A percentile compares a stretch with the other conserved stretches of the same genome.
These are phyloP conservation scores for Caenorhabditis sp. DNA, from an alignment of 2,888 invertebrate species.

Conservation along the genomic window DNA sequence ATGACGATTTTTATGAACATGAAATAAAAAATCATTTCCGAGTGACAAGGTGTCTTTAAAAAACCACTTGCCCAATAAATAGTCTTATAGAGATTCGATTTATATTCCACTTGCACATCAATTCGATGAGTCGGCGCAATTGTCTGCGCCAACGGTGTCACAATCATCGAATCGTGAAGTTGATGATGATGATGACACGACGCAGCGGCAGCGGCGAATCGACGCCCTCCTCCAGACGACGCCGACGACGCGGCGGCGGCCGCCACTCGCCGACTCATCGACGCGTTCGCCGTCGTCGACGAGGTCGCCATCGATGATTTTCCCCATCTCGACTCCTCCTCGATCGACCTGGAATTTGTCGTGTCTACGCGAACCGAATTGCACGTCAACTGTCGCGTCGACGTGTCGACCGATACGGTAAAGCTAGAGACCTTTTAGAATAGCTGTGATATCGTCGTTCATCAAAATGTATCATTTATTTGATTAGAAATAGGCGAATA, in stretches of 20 bases:
- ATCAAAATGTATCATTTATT: conserved; percentile 34
- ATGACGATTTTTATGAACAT: too few species aligned
- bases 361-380: conserved; percentile 33
- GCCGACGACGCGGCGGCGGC: too few species aligned
- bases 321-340: conserved; percentile 24
- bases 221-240: not conserved
- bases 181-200: not conserved
- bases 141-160: not conserved
- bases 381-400: conserved; percentile 21
- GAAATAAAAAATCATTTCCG: too few species aligned
- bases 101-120: conserved; percentile 19
- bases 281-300: conserved; percentile 3
- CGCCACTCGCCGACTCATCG: too few species aligned
- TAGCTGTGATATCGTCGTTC: conserved; percentile 17
- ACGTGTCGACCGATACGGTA: conserved; percentile 29
- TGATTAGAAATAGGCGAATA: conserved; percentile 15
- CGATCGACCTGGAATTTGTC: conserved; percentile 35
- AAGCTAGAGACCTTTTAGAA: conserved; percentile 10
- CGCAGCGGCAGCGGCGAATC: not conserved
- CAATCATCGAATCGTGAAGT: conserved; percentile 8
- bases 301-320: not conserved
- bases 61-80: conserved; percentile 28
- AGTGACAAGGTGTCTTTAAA: too few species aligned
- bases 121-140: conserved; percentile 27
- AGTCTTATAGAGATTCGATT: conserved; percentile 37